phyloP scores from a whole-genome alignment of 2,113 vertebrate species.

The Myrmecobius fasciatus region DNA sequence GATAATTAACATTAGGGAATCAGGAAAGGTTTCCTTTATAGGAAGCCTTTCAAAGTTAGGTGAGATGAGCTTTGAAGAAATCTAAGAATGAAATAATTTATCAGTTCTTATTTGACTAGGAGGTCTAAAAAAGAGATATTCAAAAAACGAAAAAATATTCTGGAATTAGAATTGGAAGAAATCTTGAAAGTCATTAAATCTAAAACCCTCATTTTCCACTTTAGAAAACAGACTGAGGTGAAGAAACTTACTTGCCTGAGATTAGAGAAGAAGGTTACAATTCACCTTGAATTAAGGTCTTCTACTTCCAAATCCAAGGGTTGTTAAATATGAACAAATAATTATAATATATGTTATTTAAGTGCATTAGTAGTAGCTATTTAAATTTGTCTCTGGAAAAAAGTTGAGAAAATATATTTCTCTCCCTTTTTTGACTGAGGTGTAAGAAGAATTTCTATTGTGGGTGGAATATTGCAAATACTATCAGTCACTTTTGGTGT shows the following conservation, averaged over 20 bases:
- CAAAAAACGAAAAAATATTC: background rate
- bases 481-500: background rate
- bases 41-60: background rate
- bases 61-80: background rate
- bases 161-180: background rate
- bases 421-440: background rate
- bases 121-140: background rate
- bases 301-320: background rate
- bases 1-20: background rate
- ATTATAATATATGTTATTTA: background rate
- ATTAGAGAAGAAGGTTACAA: background rate
- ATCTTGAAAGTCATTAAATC: background rate
- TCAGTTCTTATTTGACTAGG: background rate
- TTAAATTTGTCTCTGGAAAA: background rate
- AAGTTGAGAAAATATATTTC: background rate
- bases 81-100: background rate
- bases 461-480: background rate
- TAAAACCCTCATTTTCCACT: background rate
- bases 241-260: background rate
- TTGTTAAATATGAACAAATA: background rate
- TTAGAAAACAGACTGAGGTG: background rate
- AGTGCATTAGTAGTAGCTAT: background rate
- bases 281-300: background rate
- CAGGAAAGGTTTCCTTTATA: background rate
- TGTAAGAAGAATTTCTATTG: background rate